A percentile compares a stretch with the other conserved stretches of the same genome.
Conservation (phyloP, 2,888 invertebrate genomes). For the Lamellibrachia satsuma region DNA sequence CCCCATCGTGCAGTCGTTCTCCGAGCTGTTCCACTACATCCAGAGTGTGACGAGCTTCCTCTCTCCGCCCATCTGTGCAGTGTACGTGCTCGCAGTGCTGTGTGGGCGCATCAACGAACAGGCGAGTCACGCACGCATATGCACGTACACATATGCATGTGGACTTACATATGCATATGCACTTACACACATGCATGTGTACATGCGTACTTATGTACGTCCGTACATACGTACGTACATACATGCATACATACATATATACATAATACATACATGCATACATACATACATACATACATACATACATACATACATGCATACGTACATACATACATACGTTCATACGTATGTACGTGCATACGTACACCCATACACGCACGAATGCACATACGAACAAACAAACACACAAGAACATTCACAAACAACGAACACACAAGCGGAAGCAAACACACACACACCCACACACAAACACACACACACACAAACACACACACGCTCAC, state of each 20-base stretch:
- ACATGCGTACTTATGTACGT: too few relatives aligned
- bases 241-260: too few relatives aligned
- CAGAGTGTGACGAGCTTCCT: constrained; percentile 69
- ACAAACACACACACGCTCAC: too few relatives aligned
- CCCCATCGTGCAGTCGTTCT: constrained; percentile 68
- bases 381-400: background rate
- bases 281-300: too few relatives aligned
- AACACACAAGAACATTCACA: too few relatives aligned
- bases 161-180: too few relatives aligned
- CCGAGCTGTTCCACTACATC: constrained; percentile 70
- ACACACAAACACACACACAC: too few relatives aligned
- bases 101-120: constrained; percentile 58
- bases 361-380: constrained; percentile 13
- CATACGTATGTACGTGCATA: too few relatives aligned
- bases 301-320: background rate
- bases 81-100: constrained; percentile 69
- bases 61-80: constrained; percentile 69
- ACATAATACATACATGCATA: too few relatives aligned
- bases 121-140: background rate
- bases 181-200: too few relatives aligned
- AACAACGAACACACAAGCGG: constrained; percentile 10
- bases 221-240: background rate
- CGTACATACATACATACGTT: background rate
- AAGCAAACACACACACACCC: too few relatives aligned
- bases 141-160: background rate